Percentiles rank a stretch among this genome's conserved stretches.
phyloP scores from a whole-genome alignment of 2,888 invertebrate species.

The Platerodrilus igneus region DNA sequence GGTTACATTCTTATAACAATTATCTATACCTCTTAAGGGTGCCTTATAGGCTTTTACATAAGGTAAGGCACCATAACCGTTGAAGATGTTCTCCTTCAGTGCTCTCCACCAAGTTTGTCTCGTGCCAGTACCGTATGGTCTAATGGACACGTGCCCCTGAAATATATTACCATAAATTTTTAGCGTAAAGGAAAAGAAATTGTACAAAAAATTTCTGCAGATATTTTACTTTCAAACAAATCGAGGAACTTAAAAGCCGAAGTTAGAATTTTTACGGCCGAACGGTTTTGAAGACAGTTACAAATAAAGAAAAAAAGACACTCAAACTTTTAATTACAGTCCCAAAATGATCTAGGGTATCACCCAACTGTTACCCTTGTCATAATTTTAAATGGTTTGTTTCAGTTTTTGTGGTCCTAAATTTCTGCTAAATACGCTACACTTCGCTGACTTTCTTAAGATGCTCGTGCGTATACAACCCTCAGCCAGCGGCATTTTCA shows the following conservation, averaged over 20 bases:
- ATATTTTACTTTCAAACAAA: too few species aligned
- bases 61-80: conserved; percentile 36
- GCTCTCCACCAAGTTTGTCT: conserved; percentile 31
- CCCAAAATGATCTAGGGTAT: conserved; percentile 22
- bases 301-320: conserved; percentile 23
- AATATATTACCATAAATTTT: neutral
- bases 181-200: too few species aligned
- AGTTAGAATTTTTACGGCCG: too few species aligned
- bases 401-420: conserved; percentile 29
- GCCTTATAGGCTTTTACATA: conserved; percentile 17
- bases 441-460: too few species aligned
- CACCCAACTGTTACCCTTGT: conserved; percentile 28
- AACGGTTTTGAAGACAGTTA: conserved; percentile 23
- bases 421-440: too few species aligned
- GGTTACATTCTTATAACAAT: conserved; percentile 32
- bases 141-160: conserved; percentile 24
- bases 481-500: too few species aligned
- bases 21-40: conserved; percentile 12
- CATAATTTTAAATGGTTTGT: conserved; percentile 31
- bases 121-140: conserved; percentile 41
- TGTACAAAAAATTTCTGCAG: too few species aligned
- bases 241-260: too few species aligned
- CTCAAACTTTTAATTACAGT: conserved; percentile 21
- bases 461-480: too few species aligned
- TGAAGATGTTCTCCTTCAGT: conserved; percentile 44